A percentile compares a stretch with the other conserved stretches of the same genome.
Conservation (phyloP, 2,797 vertebrate species). For the Antrozous pallidus region DNA sequence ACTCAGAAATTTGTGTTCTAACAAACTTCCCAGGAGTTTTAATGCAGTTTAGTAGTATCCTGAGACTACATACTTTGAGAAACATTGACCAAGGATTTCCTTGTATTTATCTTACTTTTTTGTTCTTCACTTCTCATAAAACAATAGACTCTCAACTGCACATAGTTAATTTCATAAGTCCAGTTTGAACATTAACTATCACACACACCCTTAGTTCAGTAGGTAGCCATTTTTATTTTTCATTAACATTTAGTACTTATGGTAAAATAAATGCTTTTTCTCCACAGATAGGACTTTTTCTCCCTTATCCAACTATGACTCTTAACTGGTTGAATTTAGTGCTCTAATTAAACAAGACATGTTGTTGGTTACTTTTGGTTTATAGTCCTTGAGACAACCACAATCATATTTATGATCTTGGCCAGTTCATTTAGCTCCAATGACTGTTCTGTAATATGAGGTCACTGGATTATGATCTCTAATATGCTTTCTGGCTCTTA, state of each 20-base stretch:
- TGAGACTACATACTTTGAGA: neutral
- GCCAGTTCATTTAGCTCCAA: conserved; percentile 28
- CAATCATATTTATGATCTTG: conserved; percentile 48
- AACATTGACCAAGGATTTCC: neutral
- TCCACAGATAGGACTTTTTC: neutral
- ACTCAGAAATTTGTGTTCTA: conserved; percentile 9
- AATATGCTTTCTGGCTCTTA: conserved; percentile 52
- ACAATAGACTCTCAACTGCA: neutral
- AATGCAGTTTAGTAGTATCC: neutral
- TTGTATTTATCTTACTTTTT: conserved; percentile 41
- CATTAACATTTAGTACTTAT: neutral
- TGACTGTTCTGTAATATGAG: conserved; percentile 56
- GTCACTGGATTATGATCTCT: conserved; percentile 61
- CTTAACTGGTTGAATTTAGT: conserved; percentile 46
- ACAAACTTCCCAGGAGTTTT: conserved; percentile 14
- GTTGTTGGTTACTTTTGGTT: conserved; percentile 50
- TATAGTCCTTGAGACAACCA: conserved; percentile 47
- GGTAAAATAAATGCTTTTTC: conserved; percentile 12
- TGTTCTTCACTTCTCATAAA: neutral
- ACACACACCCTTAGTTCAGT: neutral
- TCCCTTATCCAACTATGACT: neutral
- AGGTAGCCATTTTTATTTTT: conserved; percentile 9
- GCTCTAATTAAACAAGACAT: conserved; percentile 29
- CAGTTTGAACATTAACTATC: neutral
- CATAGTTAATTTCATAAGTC: neutral